Percentiles rank a stretch among this genome's conserved stretches.
Evolutionary conservation across 2,797 vertebrate genomes (phyloP).

Genomic region (Orientallactaga sibirica): DNA sequence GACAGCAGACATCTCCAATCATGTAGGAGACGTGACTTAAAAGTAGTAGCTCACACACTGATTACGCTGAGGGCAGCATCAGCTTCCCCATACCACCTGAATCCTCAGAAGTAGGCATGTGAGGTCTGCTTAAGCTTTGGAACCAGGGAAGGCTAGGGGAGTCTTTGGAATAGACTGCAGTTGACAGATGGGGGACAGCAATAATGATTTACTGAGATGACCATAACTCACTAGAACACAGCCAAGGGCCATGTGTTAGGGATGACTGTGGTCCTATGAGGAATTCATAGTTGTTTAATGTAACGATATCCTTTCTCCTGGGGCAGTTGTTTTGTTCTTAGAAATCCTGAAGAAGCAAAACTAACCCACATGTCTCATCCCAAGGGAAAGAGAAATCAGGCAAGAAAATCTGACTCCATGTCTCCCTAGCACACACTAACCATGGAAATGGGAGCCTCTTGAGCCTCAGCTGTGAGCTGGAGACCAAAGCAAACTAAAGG

Average conservation of each 20-base stretch:
- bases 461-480: background rate
- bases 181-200: background rate
- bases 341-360: constrained; percentile 10
- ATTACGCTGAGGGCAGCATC: background rate
- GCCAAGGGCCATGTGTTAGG: background rate
- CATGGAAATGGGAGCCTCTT: background rate
- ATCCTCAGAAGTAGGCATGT: background rate
- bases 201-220: background rate
- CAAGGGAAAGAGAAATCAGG: background rate
- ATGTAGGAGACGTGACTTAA: background rate
- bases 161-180: background rate
- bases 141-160: background rate
- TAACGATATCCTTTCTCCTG: background rate
- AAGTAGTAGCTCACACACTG: background rate
- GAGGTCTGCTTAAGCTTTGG: background rate
- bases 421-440: background rate
- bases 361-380: background rate
- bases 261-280: background rate
- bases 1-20: background rate
- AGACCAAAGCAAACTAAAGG: background rate
- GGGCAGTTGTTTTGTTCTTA: background rate
- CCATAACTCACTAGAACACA: background rate
- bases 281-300: background rate
- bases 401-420: background rate
- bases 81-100: background rate